Conservation (phyloP, 2,797 vertebrate species). For the Pelobates cultripes region DNA sequence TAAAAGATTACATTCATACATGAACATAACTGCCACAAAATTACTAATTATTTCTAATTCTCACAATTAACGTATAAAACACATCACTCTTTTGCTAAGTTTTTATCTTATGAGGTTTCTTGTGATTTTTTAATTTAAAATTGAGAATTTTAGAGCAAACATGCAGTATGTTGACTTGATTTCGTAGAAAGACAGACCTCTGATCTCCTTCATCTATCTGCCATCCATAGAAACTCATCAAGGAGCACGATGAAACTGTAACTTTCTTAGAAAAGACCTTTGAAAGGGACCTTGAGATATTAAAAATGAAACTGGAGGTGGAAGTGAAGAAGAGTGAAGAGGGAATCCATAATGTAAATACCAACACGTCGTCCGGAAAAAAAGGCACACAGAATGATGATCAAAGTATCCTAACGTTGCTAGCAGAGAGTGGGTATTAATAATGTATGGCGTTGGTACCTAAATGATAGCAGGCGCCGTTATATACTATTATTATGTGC, state of each 20-base stretch:
- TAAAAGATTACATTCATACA: too few species aligned
- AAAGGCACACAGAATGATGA: constrained; percentile 12
- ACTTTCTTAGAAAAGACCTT: constrained; percentile 32
- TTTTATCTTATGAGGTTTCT: too few species aligned
- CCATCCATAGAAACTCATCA: constrained; percentile 23
- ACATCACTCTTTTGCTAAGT: too few species aligned
- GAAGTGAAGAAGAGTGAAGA: not conserved
- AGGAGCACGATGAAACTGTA: constrained; percentile 33
- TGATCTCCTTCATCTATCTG: not conserved
- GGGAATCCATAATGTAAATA: not conserved
- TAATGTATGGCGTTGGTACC: not conserved
- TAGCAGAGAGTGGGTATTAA: constrained; percentile 56
- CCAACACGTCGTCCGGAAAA: not conserved
- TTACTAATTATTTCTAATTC: too few species aligned
- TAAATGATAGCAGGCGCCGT: too few species aligned
- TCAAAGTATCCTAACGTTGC: constrained; percentile 45
- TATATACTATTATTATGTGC: too few species aligned
- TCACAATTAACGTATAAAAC: too few species aligned
- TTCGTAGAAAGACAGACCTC: too few species aligned
- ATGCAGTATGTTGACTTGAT: too few species aligned
- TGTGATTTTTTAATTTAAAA: too few species aligned
- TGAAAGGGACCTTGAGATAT: constrained; percentile 1
- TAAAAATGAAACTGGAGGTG: not conserved
- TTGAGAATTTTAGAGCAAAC: too few species aligned
- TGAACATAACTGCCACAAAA: too few species aligned